Evolutionary conservation across 2,888 invertebrate genomes (phyloP).

Genomic region (Erannis defoliaria): DNA sequence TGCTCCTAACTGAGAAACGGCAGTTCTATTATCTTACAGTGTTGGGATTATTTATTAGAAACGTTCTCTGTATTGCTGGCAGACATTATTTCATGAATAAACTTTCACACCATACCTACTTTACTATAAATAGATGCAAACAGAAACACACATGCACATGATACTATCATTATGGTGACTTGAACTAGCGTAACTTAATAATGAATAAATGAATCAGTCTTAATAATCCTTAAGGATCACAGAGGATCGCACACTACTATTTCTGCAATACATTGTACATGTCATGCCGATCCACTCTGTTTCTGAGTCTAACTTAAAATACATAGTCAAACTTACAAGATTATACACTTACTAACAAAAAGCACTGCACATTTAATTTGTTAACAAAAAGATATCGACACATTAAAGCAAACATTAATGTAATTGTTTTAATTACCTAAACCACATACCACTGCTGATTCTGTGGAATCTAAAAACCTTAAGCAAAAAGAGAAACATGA

Average conservation of each 20-base stretch:
- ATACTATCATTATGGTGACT: conserved; percentile 75
- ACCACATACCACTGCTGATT: conserved; percentile 53
- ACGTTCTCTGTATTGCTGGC: conserved; percentile 64
- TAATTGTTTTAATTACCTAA: conserved; percentile 56
- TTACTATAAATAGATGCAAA: conserved; percentile 69
- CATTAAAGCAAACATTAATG: conserved; percentile 63
- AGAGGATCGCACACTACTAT: conserved; percentile 67
- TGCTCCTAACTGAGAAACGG: conserved; percentile 9
- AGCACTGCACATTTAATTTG: conserved; percentile 78
- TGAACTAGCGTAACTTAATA: conserved; percentile 82
- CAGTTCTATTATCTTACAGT: conserved; percentile 22
- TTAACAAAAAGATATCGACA: conserved; percentile 71
- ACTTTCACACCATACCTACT: conserved; percentile 59
- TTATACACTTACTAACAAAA: conserved; percentile 72
- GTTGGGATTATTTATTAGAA: conserved; percentile 31
- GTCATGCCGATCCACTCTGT: conserved; percentile 71
- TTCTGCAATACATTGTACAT: conserved; percentile 62
- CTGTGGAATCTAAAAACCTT: conserved; percentile 55
- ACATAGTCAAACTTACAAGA: conserved; percentile 72
- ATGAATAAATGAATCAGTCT: conserved; percentile 85
- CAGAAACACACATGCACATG: conserved; percentile 62
- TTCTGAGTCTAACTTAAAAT: conserved; percentile 80
- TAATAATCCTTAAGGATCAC: conserved; percentile 73
- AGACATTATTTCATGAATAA: conserved; percentile 42
- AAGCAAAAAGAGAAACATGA: conserved; percentile 55